Evolutionary conservation across 2,113 vertebrate species (phyloP), one percentile per base, ranked within the genome.

Genomic region (Paradisaea rubra): DNA sequence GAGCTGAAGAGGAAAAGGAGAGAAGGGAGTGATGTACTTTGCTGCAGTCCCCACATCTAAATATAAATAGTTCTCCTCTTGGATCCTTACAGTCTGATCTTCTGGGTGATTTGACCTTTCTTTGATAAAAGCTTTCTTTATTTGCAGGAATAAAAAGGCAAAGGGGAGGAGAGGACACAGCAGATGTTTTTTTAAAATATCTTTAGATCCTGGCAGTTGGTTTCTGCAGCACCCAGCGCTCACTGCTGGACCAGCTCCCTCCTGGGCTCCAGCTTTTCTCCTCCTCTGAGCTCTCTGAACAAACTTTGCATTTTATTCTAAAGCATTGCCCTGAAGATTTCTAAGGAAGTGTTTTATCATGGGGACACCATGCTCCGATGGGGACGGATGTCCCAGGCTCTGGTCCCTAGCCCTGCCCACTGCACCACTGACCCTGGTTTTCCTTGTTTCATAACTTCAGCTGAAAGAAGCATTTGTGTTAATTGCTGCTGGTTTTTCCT

Each of bases 61-160:
- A 69, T 85, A 82, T 74, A 89, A 86, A 85, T 47, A 50, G 37
- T 81, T 89, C 24, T 89, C 45, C 11, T 70, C 71, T 91, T 80
- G 83, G 25, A 81, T 90, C 54, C 27, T 50, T 87, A 73, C 63
- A 35, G 35, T 28, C 85, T 91, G 88, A 73, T 80, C 71, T 92
- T 94, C 53, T 69, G 93, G 45, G 35, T 61, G n/a, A 73, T 57
- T 59, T 96, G 95, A 89, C 91, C 81, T 96, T 95, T 94, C 76
- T 94, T 70, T 91, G 81, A 70, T 89, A 80, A 95, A 94, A 81
- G 89, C 87, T 94, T 81, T n/a, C 91, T 95, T 89, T 94, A 70
- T 95, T 88, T 77, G 50, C 68, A 56, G 54, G 37, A 88, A 37
- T 49, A 37, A 91, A 91, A 92, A 89, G 88, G 60, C 88, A 94